Base-by-base conservation (phyloP, 2,797 vertebrate genomes). In the Uromys caudimaculatus region DNA sequence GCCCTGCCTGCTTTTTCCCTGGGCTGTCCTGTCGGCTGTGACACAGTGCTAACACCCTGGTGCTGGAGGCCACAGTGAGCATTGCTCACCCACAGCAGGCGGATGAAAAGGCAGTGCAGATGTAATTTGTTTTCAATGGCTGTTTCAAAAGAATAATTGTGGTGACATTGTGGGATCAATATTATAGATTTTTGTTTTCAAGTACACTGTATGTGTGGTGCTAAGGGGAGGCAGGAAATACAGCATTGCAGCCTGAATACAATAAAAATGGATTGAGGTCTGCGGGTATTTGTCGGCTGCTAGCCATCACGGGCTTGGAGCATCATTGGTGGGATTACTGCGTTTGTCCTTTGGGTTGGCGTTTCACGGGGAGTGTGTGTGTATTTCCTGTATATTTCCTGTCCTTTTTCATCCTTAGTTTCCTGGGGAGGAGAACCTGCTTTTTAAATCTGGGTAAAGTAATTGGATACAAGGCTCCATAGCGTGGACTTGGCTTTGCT, bases 141-240 rank as follows among this genome's bases (percentile, higher is more conserved):
- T 99, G 99, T 99, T 99, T 99, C 99, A 99, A 99, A 99, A 99
- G 99, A 99, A 99, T 99, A 99, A 99, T 99, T 99, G 99, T 99
- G 99, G 99, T 99, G 99, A 99, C 99, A 99, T 99, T 99, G 99
- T 93, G 98, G 97, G 99, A 99, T 99, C 99, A 99, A 99, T 99
- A 99, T 98, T 99, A 99, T 99, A 98, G 99, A 99, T 99, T 99
- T 99, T 99, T 99, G 99, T 99, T 99, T 99, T 99, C 99, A 99
- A 99, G 99, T 99, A 99, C 99, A 99, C 99, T 99, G 99, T 99
- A 99, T 99, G 99, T 99, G 99, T 99, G 99, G 99, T 99, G 99
- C 99, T 99, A 99, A 99, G 99, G 99, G 99, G 99, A 99, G 98
- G 98, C 99, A 99, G 99, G 99, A 99, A 99, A 99, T 99, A 99